phyloP scores from a whole-genome alignment of 2,797 vertebrate genomes.

The Semaprochilodus insignis region DNA sequence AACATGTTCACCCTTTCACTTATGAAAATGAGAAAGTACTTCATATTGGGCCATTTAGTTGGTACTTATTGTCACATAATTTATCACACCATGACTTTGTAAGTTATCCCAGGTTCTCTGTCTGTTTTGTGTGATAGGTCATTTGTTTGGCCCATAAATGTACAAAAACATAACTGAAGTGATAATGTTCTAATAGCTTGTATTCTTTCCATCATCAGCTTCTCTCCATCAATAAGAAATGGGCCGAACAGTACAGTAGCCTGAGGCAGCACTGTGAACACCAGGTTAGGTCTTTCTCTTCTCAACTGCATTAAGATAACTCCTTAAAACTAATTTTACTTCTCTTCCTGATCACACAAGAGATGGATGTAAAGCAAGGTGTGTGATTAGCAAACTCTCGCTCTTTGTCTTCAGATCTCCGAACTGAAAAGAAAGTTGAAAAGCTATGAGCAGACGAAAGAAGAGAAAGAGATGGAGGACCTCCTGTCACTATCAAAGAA shows the following conservation, averaged over 20 bases:
- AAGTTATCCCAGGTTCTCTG: no score
- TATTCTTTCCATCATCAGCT: slow-evolving; percentile 78
- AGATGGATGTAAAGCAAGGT: neutral
- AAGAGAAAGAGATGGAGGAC: slow-evolving; percentile 22
- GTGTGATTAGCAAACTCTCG: neutral
- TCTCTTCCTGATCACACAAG: neutral
- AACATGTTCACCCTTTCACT: neutral
- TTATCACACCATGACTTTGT: no score
- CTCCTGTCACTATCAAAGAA: slow-evolving; percentile 9
- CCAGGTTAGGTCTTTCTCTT: neutral
- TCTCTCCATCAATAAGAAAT: slow-evolving; percentile 86
- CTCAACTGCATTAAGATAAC: neutral
- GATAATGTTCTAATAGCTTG: neutral
- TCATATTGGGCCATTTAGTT: no score
- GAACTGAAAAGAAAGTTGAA: slow-evolving; percentile 8
- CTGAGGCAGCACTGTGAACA: slow-evolving; percentile 71
- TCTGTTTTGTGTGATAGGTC: no score
- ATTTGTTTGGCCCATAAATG: no score
- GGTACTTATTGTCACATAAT: no score
- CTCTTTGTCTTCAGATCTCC: neutral
- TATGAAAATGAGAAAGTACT: no score
- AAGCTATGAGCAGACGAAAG: slow-evolving; percentile 74
- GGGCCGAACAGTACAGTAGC: slow-evolving; percentile 84
- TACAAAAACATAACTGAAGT: neutral
- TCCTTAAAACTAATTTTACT: neutral